A percentile compares a stretch with the other conserved stretches of the same genome.
Evolutionary conservation across 2,888 invertebrate species (phyloP).

Genomic region (Pseudoips prasinana): DNA sequence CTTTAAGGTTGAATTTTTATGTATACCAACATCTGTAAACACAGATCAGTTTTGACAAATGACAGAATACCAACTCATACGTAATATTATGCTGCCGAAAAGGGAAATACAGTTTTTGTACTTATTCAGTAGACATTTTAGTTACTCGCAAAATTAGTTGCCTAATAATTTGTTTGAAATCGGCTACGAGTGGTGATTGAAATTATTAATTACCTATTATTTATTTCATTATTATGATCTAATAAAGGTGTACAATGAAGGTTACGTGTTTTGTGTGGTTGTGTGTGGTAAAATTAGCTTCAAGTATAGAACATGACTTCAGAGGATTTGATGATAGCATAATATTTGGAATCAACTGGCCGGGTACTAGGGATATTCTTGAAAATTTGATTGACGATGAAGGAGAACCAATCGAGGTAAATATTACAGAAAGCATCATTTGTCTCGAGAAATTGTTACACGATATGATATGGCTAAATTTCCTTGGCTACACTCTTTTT

Average conservation of each 20-base stretch:
- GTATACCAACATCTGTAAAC: no score
- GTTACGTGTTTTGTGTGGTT: slow-evolving; percentile 42
- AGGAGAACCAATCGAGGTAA: slow-evolving; percentile 44
- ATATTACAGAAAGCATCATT: not conserved
- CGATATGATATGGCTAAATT: no score
- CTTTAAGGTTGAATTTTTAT: no score
- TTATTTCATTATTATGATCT: slow-evolving; percentile 25
- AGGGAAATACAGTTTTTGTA: no score
- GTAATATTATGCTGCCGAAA: slow-evolving; percentile 18
- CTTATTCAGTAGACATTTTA: rapidly evolving
- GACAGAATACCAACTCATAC: slow-evolving; percentile 62
- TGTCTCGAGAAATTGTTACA: no score
- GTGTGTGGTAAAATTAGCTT: slow-evolving; percentile 40
- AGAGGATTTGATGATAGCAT: slow-evolving; percentile 92
- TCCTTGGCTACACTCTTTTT: not conserved
- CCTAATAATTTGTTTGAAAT: slow-evolving; percentile 19
- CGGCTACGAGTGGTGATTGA: not conserved
- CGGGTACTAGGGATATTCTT: slow-evolving; percentile 64
- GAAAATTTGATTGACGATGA: slow-evolving; percentile 53
- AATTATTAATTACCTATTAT: slow-evolving; percentile 11
- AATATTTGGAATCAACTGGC: slow-evolving; percentile 91
- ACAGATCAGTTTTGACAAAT: slow-evolving; percentile 46
- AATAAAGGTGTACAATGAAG: slow-evolving; percentile 45
- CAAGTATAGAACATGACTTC: slow-evolving; percentile 81
- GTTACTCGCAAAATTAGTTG: slow-evolving; percentile 4